Base-by-base conservation (phyloP, 2,797 vertebrate genomes). In the Chloroceryle inda region DNA sequence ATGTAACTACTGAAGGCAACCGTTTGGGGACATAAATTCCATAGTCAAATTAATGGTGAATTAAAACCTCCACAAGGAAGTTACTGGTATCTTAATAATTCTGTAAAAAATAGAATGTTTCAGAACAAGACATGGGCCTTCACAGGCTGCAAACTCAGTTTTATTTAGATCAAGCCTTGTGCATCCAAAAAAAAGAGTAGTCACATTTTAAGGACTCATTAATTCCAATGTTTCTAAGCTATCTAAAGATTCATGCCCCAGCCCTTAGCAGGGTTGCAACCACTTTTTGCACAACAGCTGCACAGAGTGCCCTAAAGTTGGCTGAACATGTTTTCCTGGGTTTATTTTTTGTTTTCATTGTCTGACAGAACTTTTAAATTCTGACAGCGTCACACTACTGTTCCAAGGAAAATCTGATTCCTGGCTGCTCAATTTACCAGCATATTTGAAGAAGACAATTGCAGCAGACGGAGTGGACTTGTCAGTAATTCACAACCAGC, bases 341-440 rank as follows among this genome's bases (percentile, higher is more conserved):
- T 77, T 86, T 42, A 37, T 42, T 95, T 16, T 75, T 84, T 81
- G 75, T 95, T 92, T 93, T 79, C 61, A 31, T 84, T 94, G 93
- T 87, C 92, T 89, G 61, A 63, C 61, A 67, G 4, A 87, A 88
- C 73, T 94, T 81, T 40, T 83, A 85, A 82, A 88, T 89, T 73
- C 44, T 90, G 79, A 79, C 73, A 73, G 79, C 79, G 68, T 24
- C 27, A 6, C 75, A 66, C 27, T 40, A 15, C 56, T 11, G 55
- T 95, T 95, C 62, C 67, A 69, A 87, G 61, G 75, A 64, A 96
- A 94, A 89, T 84, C 56, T 44, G 71, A 94, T 85, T 86, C 33
- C 66, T 4, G 40, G 62, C 49, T 89, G 88, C 68, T 94, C 67
- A 17, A 40, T 81, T 92, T 68, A 91, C 73, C 53, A 84, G 71